Percentiles rank a stretch among this genome's conserved stretches.
These are phyloP conservation scores for Bombus cullumanus DNA, from an alignment of 1,140 invertebrate genomes.

Conservation along the genomic window DNA sequence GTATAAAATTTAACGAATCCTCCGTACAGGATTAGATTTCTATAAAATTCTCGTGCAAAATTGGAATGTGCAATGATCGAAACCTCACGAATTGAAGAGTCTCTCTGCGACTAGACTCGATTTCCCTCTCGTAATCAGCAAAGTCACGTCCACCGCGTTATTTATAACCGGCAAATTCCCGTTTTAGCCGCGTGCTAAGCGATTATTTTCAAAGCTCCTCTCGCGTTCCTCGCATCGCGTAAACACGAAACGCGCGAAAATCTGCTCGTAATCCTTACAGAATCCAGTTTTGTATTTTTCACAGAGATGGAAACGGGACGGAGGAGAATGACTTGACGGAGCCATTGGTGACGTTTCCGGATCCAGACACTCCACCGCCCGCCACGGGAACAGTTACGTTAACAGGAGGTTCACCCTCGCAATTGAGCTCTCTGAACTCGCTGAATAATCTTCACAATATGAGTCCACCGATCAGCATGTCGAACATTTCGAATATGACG, in stretches of 20 bases:
- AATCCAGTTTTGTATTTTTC: conserved; percentile 31
- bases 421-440: conserved; percentile 78
- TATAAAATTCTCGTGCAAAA: neutral
- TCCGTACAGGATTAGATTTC: neutral
- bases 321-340: conserved; percentile 83
- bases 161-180: conserved; percentile 33
- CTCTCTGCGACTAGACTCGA: neutral
- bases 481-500: conserved; percentile 74
- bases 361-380: conserved; percentile 87
- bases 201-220: conserved; percentile 32
- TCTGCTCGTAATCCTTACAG: neutral
- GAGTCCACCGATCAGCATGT: conserved; percentile 73
- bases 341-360: conserved; percentile 90
- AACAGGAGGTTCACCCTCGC: conserved; percentile 76
- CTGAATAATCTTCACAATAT: conserved; percentile 80
- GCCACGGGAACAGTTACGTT: conserved; percentile 70
- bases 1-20: too few relatives aligned
- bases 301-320: conserved; percentile 73
- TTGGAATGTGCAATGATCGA: neutral
- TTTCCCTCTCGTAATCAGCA: conserved; percentile 6
- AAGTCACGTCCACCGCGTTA: conserved; percentile 36
- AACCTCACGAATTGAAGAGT: neutral
- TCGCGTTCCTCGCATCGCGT: neutral
- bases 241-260: neutral
- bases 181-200: conserved; percentile 24